Evolutionary conservation across 2,113 vertebrate species (phyloP), one percentile per base, ranked within the genome.

Genomic region (Nothoprocta perdicaria): DNA sequence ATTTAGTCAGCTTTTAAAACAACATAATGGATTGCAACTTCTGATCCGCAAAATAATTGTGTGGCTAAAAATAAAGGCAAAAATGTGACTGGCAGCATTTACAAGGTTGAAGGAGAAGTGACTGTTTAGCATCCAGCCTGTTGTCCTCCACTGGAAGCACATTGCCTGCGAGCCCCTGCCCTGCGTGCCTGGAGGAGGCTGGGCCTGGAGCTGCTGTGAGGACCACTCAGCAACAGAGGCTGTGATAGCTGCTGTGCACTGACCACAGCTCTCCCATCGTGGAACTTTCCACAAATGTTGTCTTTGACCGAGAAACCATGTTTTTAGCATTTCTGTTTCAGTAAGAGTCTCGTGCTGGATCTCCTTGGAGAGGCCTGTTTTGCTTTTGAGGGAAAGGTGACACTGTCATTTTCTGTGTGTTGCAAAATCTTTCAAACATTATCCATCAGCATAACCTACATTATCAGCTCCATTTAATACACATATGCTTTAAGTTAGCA

Each of bases 151-250:
- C 27, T 40, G 58, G 41, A 71, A 40, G 29, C 16, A 48, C 0
- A 1, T 29, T 0, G 0, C 0, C 1, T 1, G 48, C 21, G 81
- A 62, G 40, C 71, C 82, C 9, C 11, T 57, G 22, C 26, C 41
- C 38, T 43, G 60, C 35, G 31, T 1, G 2, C 23, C 35, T 35
- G 24, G 27, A 41, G 50, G 31, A 68, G 62, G 60, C 61, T 11
- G 11, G 14, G 57, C 0, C 1, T 60, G 38, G 55, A 12, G 75
- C 22, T 74, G 41, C 55, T 77, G 24, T 18, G 71, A 88, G 53
- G 46, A 46, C 27, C 41, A 10, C 1, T 2, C 2, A 16, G n/a
- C 33, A 41, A 46, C 15, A 69, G 50, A 21, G 41, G 38, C 27
- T 33, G 45, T 23, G 41, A 86, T 38, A 73, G 53, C 33, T 79